Base-by-base conservation (phyloP, 2,888 invertebrate species). In the Cristatella mucedo region DNA sequence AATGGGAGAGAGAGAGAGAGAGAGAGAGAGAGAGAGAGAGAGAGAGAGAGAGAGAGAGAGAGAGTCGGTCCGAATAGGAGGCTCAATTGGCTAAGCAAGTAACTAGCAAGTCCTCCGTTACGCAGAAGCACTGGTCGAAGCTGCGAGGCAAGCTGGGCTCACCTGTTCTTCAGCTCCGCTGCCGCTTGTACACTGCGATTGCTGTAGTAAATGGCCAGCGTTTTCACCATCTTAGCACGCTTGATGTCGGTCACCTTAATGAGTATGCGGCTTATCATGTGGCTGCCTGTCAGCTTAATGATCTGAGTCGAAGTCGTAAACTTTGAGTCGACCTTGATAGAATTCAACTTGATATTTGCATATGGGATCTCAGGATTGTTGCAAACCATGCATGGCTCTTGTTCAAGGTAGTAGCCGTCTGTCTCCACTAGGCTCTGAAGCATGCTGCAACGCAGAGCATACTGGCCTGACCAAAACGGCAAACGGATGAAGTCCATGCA, bases 231-330 rank as follows among this genome's bases (percentile, higher is more conserved):
- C 72, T 95, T 91, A 41, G 84, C 84, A 44, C 91, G 76, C 66
- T 95, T 95, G 48, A 95, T 73, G 65, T 97, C 95, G 6, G 84
- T 83, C 56, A 95, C 83, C 41, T 89, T 77, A 30, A 95, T 74
- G 26, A 82, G 82, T 51, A 95, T 83, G 59, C 86, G 82, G 54
- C 86, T 84, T 50, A 95, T 89, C 52, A 84, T 89, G 64, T 93
- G 87, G 58, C 87, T 87, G 52, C 85, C 85, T 30, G 87, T 78
- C 48, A 97, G 71, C 68, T 95, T 95, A 38, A 93, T 85, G 47
- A 95, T 91, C 71, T 93, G 93, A 1, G 91, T 89, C 7, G 86
- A 91, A 1, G 93, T 91, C 3, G 95, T 95, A 67, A 87, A 97
- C 69, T 93, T 87, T 1, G 89, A 87, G 70, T 95, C 95, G 48